A percentile compares a stretch with the other conserved stretches of the same genome.
These are phyloP conservation scores for Campaea margaritaria DNA, from an alignment of 2,888 invertebrate species.

Conservation along the genomic window DNA sequence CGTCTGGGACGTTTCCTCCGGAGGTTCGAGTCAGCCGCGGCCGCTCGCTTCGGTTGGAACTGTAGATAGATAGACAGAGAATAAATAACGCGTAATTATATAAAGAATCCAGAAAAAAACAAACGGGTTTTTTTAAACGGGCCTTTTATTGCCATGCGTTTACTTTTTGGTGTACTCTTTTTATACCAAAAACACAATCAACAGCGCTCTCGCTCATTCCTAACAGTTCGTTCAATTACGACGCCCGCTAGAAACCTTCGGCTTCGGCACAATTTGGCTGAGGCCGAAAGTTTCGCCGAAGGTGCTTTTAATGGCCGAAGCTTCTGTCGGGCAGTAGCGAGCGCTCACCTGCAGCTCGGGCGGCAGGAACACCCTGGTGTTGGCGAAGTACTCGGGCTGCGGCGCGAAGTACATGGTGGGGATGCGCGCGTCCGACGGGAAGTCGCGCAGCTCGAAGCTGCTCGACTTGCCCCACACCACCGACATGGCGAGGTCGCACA, in stretches of 20 bases:
- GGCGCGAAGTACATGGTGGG: conserved; percentile 96
- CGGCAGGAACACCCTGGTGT: conserved; percentile 92
- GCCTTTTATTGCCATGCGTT: no score
- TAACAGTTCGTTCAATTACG: no score
- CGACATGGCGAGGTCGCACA: conserved; percentile 97
- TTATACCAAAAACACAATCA: no score
- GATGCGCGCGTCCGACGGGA: conserved; percentile 93
- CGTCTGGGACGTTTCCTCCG: conserved; percentile 66
- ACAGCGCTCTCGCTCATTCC: no score
- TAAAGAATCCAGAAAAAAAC: no score
- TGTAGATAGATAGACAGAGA: conserved; percentile 38
- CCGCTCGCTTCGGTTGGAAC: conserved; percentile 73
- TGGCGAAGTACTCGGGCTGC: conserved; percentile 89
- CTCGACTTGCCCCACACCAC: conserved; percentile 94
- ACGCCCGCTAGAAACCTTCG: no score
- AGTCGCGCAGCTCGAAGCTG: conserved; percentile 95
- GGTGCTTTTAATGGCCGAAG: no score
- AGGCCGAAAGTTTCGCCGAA: no score
- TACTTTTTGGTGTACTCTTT: no score
- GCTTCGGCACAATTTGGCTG: no score
- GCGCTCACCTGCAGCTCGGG: conserved; percentile 88
- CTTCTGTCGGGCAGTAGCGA: no score
- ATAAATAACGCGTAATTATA: not conserved
- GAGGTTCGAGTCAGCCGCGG: conserved; percentile 44
- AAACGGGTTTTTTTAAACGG: no score